Evolutionary conservation across 2,888 invertebrate species (phyloP), one percentile per base, ranked within the genome.

Genomic region (Cosmia pyralina): DNA sequence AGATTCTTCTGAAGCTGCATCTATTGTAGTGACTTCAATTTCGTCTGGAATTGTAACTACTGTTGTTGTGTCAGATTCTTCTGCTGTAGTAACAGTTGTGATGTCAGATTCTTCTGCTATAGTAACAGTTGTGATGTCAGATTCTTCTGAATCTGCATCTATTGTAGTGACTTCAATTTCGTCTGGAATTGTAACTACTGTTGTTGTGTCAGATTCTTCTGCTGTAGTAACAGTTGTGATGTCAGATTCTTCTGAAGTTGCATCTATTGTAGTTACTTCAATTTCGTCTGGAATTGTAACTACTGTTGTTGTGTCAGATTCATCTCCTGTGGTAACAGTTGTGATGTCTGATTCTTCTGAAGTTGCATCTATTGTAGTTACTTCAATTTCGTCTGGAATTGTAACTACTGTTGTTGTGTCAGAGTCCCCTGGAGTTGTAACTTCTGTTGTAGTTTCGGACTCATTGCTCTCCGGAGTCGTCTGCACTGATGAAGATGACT

Each of bases 401-500:
- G 62, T 11, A 63, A 8, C 13, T 0, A 8, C 59, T 7, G 62
- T 46, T 28, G 62, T 46, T 28, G 28, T 7, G 0, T 63, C 62
- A 0, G 62, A 19, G 19, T 63, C 50, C 50, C 17, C 67, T 19
- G 73, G 28, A n/a, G 38, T 53, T 11, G 41, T 58, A 8, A 13
- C 6, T n/a, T 8, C 62, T 22, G 66, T 70, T 28, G 75, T 79
- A 15, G 73, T 74, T 10, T 44, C 71, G 17, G 50, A 44, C 4
- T 46, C 63, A n/a, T 58, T 19, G 48, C 55, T 68, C 44, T 78
- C 72, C 57, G 78, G 53, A 44, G 66, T 70, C 78, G 70, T 70
- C 71, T 67, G 78, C 66, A 44, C 10, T 19, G 53, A 41, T 67
- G 77, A 59, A 77, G 77, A 67, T 17, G 78, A 70, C 53, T 53